Conservation (phyloP, 2,888 invertebrate species). For the Lasius fuliginosus region DNA sequence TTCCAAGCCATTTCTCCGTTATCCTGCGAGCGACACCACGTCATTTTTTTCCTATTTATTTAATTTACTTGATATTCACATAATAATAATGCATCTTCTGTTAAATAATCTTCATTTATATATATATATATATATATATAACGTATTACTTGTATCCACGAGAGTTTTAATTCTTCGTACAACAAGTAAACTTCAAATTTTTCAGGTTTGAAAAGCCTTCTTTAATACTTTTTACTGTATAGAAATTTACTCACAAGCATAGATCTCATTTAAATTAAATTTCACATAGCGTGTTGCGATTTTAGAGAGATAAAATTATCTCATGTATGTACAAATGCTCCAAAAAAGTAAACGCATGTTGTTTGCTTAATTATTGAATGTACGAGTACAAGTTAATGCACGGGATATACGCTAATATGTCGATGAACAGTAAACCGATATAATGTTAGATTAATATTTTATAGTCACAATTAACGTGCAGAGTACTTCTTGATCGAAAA, state of each 20-base stretch:
- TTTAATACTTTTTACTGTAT: not conserved
- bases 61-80: slow-evolving; percentile 23
- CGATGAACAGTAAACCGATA: not conserved
- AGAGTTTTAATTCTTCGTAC: not conserved
- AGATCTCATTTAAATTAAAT: slow-evolving; percentile 23
- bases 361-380: slow-evolving; percentile 9
- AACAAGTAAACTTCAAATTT: slow-evolving; percentile 14
- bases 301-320: slow-evolving; percentile 5
- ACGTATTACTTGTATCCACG: not conserved
- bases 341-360: not conserved
- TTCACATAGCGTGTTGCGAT: not conserved
- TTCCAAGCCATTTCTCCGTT: slow-evolving; percentile 26
- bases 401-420: not conserved
- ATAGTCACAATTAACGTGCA: not conserved
- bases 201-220: slow-evolving; percentile 12
- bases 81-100: slow-evolving; percentile 16
- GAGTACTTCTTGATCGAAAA: not conserved
- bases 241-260: not conserved
- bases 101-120: slow-evolving; percentile 37
- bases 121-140: slow-evolving; percentile 29
- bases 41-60: slow-evolving; percentile 17
- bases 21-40: not conserved
- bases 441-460: not conserved
- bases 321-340: not conserved
- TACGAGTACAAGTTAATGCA: not conserved